These are phyloP conservation scores for Protosalanx chinensis DNA, from an alignment of 2,797 vertebrate species.

Conservation along the genomic window DNA sequence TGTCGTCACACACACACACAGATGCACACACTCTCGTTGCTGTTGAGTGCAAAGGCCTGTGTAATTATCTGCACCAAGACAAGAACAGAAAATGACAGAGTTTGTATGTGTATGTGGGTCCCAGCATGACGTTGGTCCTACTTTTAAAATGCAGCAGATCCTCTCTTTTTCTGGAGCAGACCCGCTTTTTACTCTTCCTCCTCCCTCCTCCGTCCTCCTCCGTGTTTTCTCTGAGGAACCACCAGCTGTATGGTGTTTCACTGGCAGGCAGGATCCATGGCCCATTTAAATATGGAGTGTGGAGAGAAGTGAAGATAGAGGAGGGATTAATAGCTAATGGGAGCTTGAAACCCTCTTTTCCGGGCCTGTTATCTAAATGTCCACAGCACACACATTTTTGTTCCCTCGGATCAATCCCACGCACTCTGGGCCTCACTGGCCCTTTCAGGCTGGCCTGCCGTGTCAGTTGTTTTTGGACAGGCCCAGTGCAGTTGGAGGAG, in stretches of 20 bases:
- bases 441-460: constrained; percentile 23
- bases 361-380: constrained; percentile 15
- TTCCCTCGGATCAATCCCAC: constrained; percentile 35
- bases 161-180: constrained; percentile 29
- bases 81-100: background rate
- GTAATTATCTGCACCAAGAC: background rate
- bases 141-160: constrained; percentile 5
- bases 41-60: background rate
- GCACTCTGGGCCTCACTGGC: too few relatives aligned
- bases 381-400: constrained; percentile 31
- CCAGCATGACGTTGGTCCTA: background rate
- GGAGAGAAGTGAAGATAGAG: constrained; percentile 42
- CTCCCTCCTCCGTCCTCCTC: too few relatives aligned
- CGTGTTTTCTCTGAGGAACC: constrained; percentile 39
- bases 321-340: constrained; percentile 57
- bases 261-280: constrained; percentile 59
- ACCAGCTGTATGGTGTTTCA: constrained; percentile 48
- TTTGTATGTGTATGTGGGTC: background rate
- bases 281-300: constrained; percentile 62
- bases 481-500: constrained; percentile 20
- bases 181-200: constrained; percentile 16
- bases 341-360: constrained; percentile 36
- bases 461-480: constrained; percentile 28
- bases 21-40: background rate
- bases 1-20: background rate